Evolutionary conservation across 2,888 invertebrate genomes (phyloP).

Genomic region (Torymus tubicola): DNA sequence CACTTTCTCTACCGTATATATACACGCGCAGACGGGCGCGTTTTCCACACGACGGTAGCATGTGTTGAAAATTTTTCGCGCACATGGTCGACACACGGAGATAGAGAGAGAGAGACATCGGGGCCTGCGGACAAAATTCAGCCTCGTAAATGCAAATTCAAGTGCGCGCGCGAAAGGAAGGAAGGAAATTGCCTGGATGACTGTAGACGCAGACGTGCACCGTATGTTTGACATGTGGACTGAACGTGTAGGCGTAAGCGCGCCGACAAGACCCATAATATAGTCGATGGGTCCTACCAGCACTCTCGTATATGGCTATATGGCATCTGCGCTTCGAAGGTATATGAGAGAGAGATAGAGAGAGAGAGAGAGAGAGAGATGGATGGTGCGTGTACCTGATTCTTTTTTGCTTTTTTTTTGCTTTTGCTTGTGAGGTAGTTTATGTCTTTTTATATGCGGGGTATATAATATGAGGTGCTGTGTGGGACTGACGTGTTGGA

Average conservation of each 20-base stretch:
- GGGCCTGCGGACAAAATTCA: conserved; percentile 23
- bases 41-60: too few relatives aligned
- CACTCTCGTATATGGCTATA: too few relatives aligned
- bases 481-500: too few relatives aligned
- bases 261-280: too few relatives aligned
- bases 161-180: conserved; percentile 11
- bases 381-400: conserved; percentile 18
- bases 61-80: not conserved
- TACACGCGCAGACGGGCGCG: too few relatives aligned
- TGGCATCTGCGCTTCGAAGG: too few relatives aligned
- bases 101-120: too few relatives aligned
- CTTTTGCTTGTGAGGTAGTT: not conserved
- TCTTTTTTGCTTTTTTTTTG: not conserved
- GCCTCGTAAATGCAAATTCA: conserved; percentile 44
- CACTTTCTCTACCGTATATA: too few relatives aligned
- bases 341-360: too few relatives aligned
- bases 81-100: conserved; percentile 48
- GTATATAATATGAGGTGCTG: too few relatives aligned
- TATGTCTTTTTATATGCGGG: too few relatives aligned
- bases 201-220: conserved; percentile 45
- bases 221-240: conserved; percentile 69
- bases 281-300: too few relatives aligned
- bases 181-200: conserved; percentile 39
- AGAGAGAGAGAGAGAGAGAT: not conserved
- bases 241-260: conserved; percentile 33